Evolutionary conservation across 1,140 invertebrate species (phyloP), one percentile per base, ranked within the genome.

Genomic region (Drosophila saltans): DNA sequence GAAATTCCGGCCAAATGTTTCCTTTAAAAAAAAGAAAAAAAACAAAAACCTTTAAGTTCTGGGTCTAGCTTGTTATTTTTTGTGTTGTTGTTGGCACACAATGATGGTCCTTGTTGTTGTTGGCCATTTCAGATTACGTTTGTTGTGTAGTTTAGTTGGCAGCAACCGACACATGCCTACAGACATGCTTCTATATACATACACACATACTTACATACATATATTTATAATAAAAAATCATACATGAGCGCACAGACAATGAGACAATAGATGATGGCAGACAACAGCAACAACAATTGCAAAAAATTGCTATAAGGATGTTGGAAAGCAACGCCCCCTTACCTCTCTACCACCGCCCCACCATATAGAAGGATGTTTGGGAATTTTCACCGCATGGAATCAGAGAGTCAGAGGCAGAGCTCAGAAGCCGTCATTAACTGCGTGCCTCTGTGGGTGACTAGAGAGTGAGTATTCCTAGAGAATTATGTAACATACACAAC

Each of bases 151-250:
- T 89, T 88, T 88, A 83, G 83, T 72, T 88, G 83, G 80, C 83
- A 80, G 69, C 66, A 64, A 61, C 72, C 66, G 80, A 83, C 77
- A 88, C 84, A 89, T 89, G 83, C 83, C 80, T 89, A 88, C 80
- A 83, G 88, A 84, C 84, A 83, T 52, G 45, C 1, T 26, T 24
- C n/a, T 1, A 26, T 8, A 26, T 10, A 52, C 41, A 43, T 26
- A 45, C 16, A 21, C 0, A 26, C 21, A 52, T 2, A 3, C n/a
- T 26, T 24, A 26, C 6, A 52, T 76, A 83, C 88, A 80, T 80
- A 83, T 88, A 89, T 83, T 83, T 88, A 83, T 88, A 88, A 89
- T 82, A 83, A 88, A 88, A 86, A 86, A 88, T 89, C 84, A 89
- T 83, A 88, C 84, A 88, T 80, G 84, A 78, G 68, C 77, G 80